Percentiles rank a stretch among this genome's conserved stretches.
Conservation (phyloP, 1,140 invertebrate genomes). For the Drosophila bocki region DNA sequence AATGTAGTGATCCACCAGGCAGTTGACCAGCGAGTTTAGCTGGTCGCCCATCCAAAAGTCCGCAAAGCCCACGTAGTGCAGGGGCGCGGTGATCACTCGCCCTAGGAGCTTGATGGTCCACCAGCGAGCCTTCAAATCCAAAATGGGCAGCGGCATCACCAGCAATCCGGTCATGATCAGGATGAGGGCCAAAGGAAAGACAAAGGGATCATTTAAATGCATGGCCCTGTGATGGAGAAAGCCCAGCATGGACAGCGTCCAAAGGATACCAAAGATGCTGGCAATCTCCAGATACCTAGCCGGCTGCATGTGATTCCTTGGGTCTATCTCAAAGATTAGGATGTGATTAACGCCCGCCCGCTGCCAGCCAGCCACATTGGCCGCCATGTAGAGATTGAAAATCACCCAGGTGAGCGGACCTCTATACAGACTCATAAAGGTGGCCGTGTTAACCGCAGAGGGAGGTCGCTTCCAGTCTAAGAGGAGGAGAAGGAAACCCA, state of each 20-base stretch:
- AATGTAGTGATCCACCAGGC: constrained; percentile 93
- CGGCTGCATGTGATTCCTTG: constrained; percentile 89
- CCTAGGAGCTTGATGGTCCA: constrained; percentile 85
- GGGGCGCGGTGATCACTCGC: constrained; percentile 91
- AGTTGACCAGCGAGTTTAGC: constrained; percentile 92
- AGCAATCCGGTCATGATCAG: constrained; percentile 87
- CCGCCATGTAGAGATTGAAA: constrained; percentile 90
- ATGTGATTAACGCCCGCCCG: constrained; percentile 92
- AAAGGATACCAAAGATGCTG: constrained; percentile 89
- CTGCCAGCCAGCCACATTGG: constrained; percentile 91
- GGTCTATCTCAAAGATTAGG: constrained; percentile 92
- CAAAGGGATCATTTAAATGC: constrained; percentile 86
- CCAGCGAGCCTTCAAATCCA: constrained; percentile 87
- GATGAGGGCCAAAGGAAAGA: constrained; percentile 88
- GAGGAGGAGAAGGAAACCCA: constrained; percentile 71
- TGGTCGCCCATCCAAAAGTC: constrained; percentile 98
- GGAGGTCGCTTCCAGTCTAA: constrained; percentile 76
- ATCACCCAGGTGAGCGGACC: constrained; percentile 89
- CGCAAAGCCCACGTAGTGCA: constrained; percentile 94
- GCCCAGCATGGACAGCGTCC: constrained; percentile 86
- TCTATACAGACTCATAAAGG: constrained; percentile 87
- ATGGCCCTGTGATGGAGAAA: constrained; percentile 87
- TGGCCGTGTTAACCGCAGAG: constrained; percentile 1
- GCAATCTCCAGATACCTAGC: constrained; percentile 91
- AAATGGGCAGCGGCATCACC: constrained; percentile 88